A percentile compares a stretch with the other conserved stretches of the same genome.
These are phyloP conservation scores for Acromyrmex heyeri DNA, from an alignment of 1,140 invertebrate genomes.

Conservation along the genomic window DNA sequence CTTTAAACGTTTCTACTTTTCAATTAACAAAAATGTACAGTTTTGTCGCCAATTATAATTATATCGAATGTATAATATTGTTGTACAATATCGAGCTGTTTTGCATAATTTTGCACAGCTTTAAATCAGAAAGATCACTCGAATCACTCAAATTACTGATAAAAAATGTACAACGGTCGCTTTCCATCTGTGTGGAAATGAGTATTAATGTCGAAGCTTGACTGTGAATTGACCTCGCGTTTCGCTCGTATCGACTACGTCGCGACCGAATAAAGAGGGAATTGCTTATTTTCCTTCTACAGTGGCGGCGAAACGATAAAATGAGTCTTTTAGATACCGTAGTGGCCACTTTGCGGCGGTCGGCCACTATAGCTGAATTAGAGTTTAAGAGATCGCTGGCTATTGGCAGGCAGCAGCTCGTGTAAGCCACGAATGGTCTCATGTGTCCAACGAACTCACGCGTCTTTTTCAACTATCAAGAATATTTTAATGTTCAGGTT, in stretches of 20 bases:
- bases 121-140: background rate
- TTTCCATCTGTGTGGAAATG: slow-evolving; percentile 12
- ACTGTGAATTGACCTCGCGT: slow-evolving; percentile 43
- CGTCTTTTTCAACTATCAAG: background rate
- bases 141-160: background rate
- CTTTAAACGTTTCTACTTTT: background rate
- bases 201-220: slow-evolving; percentile 52
- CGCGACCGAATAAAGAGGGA: slow-evolving; percentile 64
- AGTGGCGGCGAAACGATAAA: slow-evolving; percentile 65
- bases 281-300: slow-evolving; percentile 68
- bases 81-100: background rate
- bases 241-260: slow-evolving; percentile 38
- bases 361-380: slow-evolving; percentile 67
- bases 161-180: background rate
- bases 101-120: slow-evolving; percentile 5
- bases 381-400: slow-evolving; percentile 75
- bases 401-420: slow-evolving; percentile 71
- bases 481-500: background rate
- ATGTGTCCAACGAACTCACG: slow-evolving; percentile 22
- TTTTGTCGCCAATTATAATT: slow-evolving; percentile 45
- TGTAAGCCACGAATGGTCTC: slow-evolving; percentile 64
- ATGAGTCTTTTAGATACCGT: slow-evolving; percentile 62
- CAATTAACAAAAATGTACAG: background rate
- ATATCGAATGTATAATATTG: background rate
- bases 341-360: slow-evolving; percentile 62